phyloP scores from a whole-genome alignment of 1,140 invertebrate species.

The Diachasma alloeum region DNA sequence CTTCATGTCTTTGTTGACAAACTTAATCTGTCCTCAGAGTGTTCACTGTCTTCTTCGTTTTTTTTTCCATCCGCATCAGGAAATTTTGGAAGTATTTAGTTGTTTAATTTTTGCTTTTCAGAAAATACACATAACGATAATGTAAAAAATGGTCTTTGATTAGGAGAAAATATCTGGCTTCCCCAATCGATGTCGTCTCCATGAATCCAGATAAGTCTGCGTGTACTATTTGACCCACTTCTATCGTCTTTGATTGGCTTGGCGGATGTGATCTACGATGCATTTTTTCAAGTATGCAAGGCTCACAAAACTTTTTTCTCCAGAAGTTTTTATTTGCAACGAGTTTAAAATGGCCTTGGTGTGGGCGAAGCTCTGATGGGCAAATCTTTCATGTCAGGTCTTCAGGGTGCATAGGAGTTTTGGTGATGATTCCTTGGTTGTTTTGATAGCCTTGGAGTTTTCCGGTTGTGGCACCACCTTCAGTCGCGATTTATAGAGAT shows the following conservation, averaged over 20 bases:
- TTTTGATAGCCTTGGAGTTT: too few relatives aligned
- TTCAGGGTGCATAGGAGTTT: neutral
- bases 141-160: slow-evolving; percentile 36
- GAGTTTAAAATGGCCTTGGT: slow-evolving; percentile 24
- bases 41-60: neutral
- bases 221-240: slow-evolving; percentile 46
- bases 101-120: slow-evolving; percentile 16
- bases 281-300: slow-evolving; percentile 30
- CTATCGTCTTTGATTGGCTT: slow-evolving; percentile 39
- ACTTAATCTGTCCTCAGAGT: neutral
- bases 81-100: slow-evolving; percentile 5
- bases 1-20: neutral
- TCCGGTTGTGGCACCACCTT: too few relatives aligned
- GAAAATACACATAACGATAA: slow-evolving; percentile 26
- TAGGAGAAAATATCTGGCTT: slow-evolving; percentile 42
- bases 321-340: too few relatives aligned
- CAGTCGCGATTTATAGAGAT: too few relatives aligned
- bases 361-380: slow-evolving; percentile 33
- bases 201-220: slow-evolving; percentile 45
- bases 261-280: slow-evolving; percentile 41
- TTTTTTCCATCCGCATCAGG: slow-evolving; percentile 7
- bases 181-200: slow-evolving; percentile 42
- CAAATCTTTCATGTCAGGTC: slow-evolving; percentile 13
- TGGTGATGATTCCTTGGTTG: too few relatives aligned
- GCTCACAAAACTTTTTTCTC: slow-evolving; percentile 20